Base-by-base conservation (phyloP, 2,888 invertebrate genomes). In the Sphinx pinastri region DNA sequence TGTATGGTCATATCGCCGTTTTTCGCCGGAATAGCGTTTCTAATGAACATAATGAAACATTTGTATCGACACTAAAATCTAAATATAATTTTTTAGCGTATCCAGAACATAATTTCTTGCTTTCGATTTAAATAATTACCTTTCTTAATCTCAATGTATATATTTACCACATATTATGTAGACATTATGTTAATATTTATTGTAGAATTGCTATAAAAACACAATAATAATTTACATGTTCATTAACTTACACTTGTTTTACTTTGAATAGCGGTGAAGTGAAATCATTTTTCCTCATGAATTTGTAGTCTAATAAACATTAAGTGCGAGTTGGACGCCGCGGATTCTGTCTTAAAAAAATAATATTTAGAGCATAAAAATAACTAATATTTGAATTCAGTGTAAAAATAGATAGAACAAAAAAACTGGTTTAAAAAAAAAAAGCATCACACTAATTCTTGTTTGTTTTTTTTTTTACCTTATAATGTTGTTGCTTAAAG, bases 231-330 rank as follows among this genome's bases (percentile, higher is more conserved):
- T 63, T 49, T 47, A 49, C 63, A 49, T 49, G 47, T 49, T 49
- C 49, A 49, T 49, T 16, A 49, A 2, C 63, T 12, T 19, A 47
- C 12, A 19, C 19, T 13, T 19, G 19, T 63, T 63, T 49, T 63
- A 19, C 49, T 49, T 0, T 49, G 47, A 63, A 63, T 49, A 13
- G 63, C 19, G 49, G 49, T 19, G 49, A 63, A 49, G 49, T 13
- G 60, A 63, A 63, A 63, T 47, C 60, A 60, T 59, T 19, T 51
- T 63, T 47, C 12, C 19, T 63, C 47, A 63, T 47, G 19, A 63
- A 63, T 63, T 63, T 63, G 19, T 49, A 49, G 47, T 13, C 16
- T 13, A 47, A 63, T 63, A 16, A 16, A 19, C 57, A 25, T 25
- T 55, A 10, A 19, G 47, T 49, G 8, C 19, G 19, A 7, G 13